These are phyloP conservation scores for Stylophora pistillata DNA, from an alignment of 64 coral and sea anemone genomes.

Conservation along the genomic window DNA sequence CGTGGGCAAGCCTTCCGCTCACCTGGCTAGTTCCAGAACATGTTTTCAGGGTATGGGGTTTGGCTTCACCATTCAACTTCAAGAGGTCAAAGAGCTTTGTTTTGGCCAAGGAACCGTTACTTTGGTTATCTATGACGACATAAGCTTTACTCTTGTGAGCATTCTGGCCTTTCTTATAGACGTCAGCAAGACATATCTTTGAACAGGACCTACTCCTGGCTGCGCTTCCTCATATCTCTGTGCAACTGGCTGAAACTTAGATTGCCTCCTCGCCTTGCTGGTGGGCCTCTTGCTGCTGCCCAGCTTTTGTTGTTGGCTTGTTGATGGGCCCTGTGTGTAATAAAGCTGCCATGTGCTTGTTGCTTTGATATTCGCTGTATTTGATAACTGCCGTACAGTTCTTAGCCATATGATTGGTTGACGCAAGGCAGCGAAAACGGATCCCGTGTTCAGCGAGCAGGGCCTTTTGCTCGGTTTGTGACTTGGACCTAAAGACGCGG, in stretches of 20 bases:
- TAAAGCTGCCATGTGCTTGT: constrained; percentile 42
- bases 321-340: neutral
- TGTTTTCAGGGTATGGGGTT: neutral
- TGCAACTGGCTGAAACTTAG: constrained; percentile 23
- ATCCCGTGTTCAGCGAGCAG: constrained; percentile 43
- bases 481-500: constrained; percentile 42
- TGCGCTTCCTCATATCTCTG: constrained; percentile 27
- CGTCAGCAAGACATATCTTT: constrained; percentile 64
- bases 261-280: constrained; percentile 33
- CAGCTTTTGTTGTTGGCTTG: neutral
- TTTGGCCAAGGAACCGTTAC: constrained; percentile 10
- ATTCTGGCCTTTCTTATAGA: neutral
- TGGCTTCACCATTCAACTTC: neutral
- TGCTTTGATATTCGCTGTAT: constrained; percentile 45
- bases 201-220: constrained; percentile 46
- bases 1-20: neutral
- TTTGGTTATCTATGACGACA: constrained; percentile 38
- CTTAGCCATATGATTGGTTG: constrained; percentile 18
- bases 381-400: constrained; percentile 41
- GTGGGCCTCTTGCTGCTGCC: constrained; percentile 1
- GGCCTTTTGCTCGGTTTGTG: constrained; percentile 13
- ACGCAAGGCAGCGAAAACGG: constrained; percentile 52
- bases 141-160: constrained; percentile 38
- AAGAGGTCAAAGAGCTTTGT: neutral
- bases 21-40: neutral